Evolutionary conservation across 2,797 vertebrate genomes (phyloP).

Genomic region (Myotis myotis): DNA sequence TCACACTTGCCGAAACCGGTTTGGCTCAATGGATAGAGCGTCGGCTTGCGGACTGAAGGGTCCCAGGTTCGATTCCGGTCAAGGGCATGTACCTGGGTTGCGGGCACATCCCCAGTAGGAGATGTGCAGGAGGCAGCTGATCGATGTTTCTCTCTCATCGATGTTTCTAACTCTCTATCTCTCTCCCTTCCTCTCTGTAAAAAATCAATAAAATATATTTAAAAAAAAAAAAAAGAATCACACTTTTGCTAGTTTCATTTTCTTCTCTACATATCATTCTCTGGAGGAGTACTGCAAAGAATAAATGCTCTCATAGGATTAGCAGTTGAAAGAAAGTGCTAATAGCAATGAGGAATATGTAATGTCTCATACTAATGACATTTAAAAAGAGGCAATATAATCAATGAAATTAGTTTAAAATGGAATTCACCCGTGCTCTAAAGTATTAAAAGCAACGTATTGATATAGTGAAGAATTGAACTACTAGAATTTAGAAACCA

Average conservation of each 20-base stretch:
- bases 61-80: no score
- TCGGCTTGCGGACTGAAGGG: no score
- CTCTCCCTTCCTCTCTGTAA: no score
- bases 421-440: neutral
- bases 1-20: no score
- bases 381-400: neutral
- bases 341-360: neutral
- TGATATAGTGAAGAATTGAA: neutral
- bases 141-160: no score
- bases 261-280: neutral
- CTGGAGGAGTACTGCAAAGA: neutral
- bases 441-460: neutral
- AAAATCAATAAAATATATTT: no score
- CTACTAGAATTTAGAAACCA: neutral
- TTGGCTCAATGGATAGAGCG: no score
- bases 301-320: slow-evolving; percentile 13
- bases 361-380: neutral
- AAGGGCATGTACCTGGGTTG: no score
- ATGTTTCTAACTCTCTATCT: no score
- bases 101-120: no score
- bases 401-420: neutral
- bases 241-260: neutral
- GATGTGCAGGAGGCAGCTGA: no score
- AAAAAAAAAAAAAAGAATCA: no score
- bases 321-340: neutral